Evolutionary conservation across 1,140 invertebrate species (phyloP).

Genomic region (Anoplophora glabripennis): DNA sequence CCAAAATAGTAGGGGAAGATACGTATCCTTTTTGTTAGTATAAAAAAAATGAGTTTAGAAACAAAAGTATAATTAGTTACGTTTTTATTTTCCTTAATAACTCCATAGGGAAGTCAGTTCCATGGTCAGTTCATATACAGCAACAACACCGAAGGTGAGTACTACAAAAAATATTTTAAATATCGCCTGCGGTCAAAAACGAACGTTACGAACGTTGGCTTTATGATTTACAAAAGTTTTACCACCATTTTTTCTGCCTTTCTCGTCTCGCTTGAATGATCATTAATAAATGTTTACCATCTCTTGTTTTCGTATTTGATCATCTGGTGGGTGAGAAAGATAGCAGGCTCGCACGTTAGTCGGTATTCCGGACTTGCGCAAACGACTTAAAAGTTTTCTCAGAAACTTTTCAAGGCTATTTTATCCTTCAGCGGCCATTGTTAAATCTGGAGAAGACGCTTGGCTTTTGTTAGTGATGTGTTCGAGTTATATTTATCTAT

Average conservation of each 20-base stretch:
- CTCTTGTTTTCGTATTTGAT: slow-evolving; percentile 6
- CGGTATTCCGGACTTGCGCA: slow-evolving; percentile 31
- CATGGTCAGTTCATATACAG: slow-evolving; percentile 1
- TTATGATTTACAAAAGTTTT: slow-evolving; percentile 30
- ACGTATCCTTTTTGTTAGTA: slow-evolving; percentile 1
- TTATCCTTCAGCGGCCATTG: slow-evolving; percentile 48
- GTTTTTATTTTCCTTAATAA: slow-evolving; percentile 18
- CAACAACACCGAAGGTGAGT: slow-evolving; percentile 22
- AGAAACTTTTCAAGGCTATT: slow-evolving; percentile 47
- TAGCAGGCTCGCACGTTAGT: slow-evolving; percentile 14
- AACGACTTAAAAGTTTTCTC: slow-evolving; percentile 46
- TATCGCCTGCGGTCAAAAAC: slow-evolving; percentile 19
- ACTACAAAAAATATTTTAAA: slow-evolving; percentile 4
- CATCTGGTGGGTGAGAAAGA: slow-evolving; percentile 8
- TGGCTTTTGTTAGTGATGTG: slow-evolving; percentile 35
- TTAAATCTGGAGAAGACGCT: slow-evolving; percentile 45
- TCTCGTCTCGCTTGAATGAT: slow-evolving; percentile 29
- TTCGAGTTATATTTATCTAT: slow-evolving; percentile 15
- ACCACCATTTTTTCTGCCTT: slow-evolving; percentile 40
- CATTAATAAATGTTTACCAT: slow-evolving; percentile 2
- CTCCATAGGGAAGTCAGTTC: slow-evolving; percentile 4
- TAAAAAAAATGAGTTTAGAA: too few relatives aligned
- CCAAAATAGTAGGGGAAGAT: neutral
- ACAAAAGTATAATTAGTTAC: neutral
- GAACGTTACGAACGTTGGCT: slow-evolving; percentile 17